These are phyloP conservation scores for Asarcornis scutulata DNA, from an alignment of 2,113 vertebrate genomes.

Conservation along the genomic window DNA sequence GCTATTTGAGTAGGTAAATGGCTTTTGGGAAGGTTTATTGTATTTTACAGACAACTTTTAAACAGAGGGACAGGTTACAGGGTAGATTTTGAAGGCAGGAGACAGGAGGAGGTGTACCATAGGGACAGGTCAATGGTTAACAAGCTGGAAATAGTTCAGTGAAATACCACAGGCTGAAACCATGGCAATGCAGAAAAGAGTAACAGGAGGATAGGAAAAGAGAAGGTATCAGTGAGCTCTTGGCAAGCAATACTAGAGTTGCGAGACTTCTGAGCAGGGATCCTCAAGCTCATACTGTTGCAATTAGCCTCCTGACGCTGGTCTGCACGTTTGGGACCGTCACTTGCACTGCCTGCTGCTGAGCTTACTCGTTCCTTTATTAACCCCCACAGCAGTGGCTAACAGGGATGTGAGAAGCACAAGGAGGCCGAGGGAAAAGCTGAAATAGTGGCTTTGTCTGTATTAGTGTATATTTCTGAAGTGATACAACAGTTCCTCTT, in stretches of 20 bases:
- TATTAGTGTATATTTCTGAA: slow-evolving; percentile 7
- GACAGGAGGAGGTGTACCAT: not conserved
- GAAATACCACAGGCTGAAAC: not conserved
- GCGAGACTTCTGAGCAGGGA: not conserved
- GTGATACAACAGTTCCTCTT: not conserved
- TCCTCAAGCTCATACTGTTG: not conserved
- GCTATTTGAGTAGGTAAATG: not conserved
- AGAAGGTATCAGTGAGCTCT: not conserved
- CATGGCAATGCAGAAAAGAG: not conserved
- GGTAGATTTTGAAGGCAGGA: not conserved
- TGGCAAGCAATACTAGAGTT: not conserved
- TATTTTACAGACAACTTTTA: slow-evolving; percentile 23
- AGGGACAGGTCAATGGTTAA: not conserved
- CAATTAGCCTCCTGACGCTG: not conserved
- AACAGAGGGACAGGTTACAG: not conserved
- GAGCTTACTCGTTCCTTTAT: slow-evolving; percentile 16
- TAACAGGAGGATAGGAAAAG: not conserved
- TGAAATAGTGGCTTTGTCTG: not conserved
- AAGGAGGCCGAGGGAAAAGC: not conserved
- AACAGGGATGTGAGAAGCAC: not conserved
- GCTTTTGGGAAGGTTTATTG: not conserved
- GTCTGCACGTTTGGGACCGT: not conserved
- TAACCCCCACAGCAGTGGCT: not conserved
- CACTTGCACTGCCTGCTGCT: not conserved
- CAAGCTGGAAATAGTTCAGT: not conserved